Conservation (phyloP, 2,113 vertebrate species). For the Misgurnus anguillicaudatus region DNA sequence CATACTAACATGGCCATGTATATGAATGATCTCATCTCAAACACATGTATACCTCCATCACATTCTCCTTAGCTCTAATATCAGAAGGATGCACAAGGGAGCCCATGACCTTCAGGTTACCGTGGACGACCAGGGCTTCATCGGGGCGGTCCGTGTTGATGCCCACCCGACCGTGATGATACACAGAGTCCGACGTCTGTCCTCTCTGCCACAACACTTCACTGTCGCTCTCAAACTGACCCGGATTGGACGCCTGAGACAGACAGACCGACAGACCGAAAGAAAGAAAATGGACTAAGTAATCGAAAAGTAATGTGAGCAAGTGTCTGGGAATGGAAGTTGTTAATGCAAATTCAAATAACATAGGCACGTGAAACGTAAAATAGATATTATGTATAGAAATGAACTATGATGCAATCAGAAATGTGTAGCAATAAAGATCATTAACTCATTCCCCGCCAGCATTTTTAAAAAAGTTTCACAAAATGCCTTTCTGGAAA, state of each 20-base stretch:
- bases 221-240: constrained; percentile 97
- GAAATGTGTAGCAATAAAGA: too few relatives aligned
- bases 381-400: neutral
- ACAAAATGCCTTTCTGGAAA: too few relatives aligned
- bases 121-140: constrained; percentile 93
- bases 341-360: constrained; percentile 21
- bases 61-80: constrained; percentile 91
- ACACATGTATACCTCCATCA: constrained; percentile 84
- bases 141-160: constrained; percentile 96
- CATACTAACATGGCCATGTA: too few relatives aligned
- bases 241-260: constrained; percentile 92
- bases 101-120: constrained; percentile 97
- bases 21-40: constrained; percentile 18
- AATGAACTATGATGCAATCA: neutral
- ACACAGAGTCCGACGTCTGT: constrained; percentile 91
- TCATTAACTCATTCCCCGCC: too few relatives aligned
- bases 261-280: constrained; percentile 26
- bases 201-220: constrained; percentile 98
- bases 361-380: neutral
- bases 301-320: neutral
- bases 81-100: constrained; percentile 95
- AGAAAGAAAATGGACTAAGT: constrained; percentile 13
- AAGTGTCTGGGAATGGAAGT: constrained; percentile 3
- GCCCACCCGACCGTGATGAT: constrained; percentile 95
- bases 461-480: too few relatives aligned